Base-by-base conservation (phyloP, 2,888 invertebrate genomes). In the Eupithecia abbreviata region DNA sequence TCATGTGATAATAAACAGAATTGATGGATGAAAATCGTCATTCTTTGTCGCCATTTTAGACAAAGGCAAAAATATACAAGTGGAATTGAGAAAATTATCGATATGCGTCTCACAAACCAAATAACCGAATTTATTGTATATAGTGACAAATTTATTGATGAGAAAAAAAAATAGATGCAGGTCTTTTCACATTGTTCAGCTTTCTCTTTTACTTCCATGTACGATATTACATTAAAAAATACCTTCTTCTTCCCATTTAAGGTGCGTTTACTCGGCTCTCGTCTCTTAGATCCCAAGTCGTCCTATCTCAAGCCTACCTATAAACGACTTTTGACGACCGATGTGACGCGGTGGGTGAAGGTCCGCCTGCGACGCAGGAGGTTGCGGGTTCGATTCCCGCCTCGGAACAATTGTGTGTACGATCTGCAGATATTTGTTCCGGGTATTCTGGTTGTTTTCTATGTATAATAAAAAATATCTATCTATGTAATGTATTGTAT, bases 1-100 rank as follows among this genome's bases (percentile, higher is more conserved):
- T 51, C 70, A 55, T 75, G 58, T 18, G 68, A 45, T 45, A 45
- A 45, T 68, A 42, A 66, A 66, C 30, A 62, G 10, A 42, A 66
- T 66, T 66, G 66, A 66, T 66, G 66, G 42, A 42, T 42, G 6
- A 7, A 5, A 18, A 15, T 66, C 66, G 41, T 66, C 42, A 65
- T 65, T 65, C 6, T 18, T 18, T 9, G 55, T 18, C 18, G 55
- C 9, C n/a, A 58, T 18, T 58, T 51, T 58, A n/a, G n/a, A 55
- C n/a, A n/a, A n/a, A 55, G 55, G 2, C 2, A 2, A n/a, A 55
- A 15, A 55, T 55, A 7, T 51, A 58, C 55, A 3, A 58, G 9
- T 18, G 18, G 2, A 18, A 58, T 58, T 18, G 18, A 18, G 55
- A 58, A 58, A 58, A 58, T n/a, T 58, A 18, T 58, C 9, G n/a